phyloP scores from a whole-genome alignment of 2,113 vertebrate species.

The Phylloscopus whistleri region DNA sequence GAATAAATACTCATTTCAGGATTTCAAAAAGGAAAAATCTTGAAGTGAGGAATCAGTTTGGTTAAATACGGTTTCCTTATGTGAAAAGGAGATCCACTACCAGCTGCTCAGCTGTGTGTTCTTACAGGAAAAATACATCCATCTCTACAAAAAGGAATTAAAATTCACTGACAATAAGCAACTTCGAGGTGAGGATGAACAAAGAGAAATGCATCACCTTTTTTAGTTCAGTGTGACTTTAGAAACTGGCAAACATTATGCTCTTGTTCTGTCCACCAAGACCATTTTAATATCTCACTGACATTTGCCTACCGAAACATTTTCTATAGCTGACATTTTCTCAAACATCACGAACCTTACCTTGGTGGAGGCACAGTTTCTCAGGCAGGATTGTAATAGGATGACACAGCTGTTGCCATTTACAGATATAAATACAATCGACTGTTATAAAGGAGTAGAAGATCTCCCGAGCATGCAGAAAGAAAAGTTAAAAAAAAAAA shows the following conservation, averaged over 20 bases:
- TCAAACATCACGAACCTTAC: neutral
- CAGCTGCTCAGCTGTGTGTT: neutral
- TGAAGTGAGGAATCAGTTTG: neutral
- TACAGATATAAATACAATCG: neutral
- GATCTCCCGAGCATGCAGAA: neutral
- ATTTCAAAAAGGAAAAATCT: neutral
- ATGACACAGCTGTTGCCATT: neutral
- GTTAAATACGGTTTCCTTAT: neutral
- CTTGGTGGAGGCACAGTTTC: neutral
- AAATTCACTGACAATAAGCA: neutral
- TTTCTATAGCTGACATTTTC: constrained; percentile 3
- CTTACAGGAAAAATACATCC: neutral
- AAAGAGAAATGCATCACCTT: neutral
- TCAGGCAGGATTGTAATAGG: neutral
- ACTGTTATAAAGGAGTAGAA: neutral
- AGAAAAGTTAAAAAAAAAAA: neutral
- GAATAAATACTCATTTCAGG: neutral
- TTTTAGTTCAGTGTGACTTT: neutral
- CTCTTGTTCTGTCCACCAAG: neutral
- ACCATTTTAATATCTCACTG: neutral
- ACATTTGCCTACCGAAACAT: neutral
- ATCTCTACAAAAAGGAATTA: neutral
- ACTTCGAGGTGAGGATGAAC: neutral
- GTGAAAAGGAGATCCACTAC: neutral
- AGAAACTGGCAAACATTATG: neutral